phyloP scores from a whole-genome alignment of 2,888 invertebrate genomes.

The Calameuta pallipes region DNA sequence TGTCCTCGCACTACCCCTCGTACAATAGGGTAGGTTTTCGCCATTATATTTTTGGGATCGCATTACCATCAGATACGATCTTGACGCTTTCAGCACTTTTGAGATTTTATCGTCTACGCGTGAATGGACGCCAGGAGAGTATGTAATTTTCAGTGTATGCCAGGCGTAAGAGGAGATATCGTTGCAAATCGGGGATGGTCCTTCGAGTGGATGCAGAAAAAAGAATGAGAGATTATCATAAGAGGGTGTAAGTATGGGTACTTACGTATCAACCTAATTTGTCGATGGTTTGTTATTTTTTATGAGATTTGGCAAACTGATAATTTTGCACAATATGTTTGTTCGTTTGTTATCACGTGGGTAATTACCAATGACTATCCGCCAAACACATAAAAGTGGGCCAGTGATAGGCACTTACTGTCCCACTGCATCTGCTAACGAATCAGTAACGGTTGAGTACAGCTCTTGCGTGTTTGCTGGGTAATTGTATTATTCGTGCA shows the following conservation, averaged over 20 bases:
- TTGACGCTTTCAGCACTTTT: slow-evolving; percentile 43
- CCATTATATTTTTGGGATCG: slow-evolving; percentile 27
- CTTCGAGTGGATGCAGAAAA: background rate
- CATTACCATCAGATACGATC: slow-evolving; percentile 53
- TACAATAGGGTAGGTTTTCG: slow-evolving; percentile 23
- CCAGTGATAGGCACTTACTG: too few species aligned
- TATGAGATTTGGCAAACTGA: background rate
- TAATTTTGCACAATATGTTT: background rate
- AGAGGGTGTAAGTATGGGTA: slow-evolving; percentile 74
- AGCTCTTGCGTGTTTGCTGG: too few species aligned
- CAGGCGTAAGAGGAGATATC: slow-evolving; percentile 35
- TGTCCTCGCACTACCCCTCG: slow-evolving; percentile 25
- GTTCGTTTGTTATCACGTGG: background rate
- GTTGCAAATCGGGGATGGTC: background rate
- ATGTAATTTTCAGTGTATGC: slow-evolving; percentile 40
- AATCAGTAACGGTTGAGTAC: too few species aligned
- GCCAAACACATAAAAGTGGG: too few species aligned
- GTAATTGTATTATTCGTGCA: too few species aligned
- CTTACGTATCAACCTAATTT: background rate
- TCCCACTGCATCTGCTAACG: too few species aligned
- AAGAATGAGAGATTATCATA: background rate
- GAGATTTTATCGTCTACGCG: slow-evolving; percentile 45
- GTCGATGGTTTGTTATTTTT: background rate
- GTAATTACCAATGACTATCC: background rate
- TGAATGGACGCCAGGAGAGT: slow-evolving; percentile 32